Base-by-base conservation (phyloP, 2,888 invertebrate genomes). In the Sminthurides aquaticus region DNA sequence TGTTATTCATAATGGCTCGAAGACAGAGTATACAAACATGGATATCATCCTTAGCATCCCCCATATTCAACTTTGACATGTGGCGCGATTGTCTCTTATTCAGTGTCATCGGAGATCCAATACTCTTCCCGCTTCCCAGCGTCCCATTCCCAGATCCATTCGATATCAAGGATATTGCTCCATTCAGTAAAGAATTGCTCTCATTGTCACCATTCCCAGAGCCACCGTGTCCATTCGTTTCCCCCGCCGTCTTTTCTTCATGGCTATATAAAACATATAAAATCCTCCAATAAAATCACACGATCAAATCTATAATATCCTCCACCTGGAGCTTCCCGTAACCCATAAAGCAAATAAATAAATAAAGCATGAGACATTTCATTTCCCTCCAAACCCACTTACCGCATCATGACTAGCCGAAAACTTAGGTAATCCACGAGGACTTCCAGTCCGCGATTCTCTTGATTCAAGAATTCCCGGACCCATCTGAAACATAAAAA, bases 1-100 rank as follows among this genome's bases (percentile, higher is more conserved):
- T 98, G 79, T 99, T 98, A 81, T 99, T 99, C 98, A 99, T 99
- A 77, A 99, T 97, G 75, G 98, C 98, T 66, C 98, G 85, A 84
- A 99, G 87, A 79, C 98, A 99, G 89, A 96, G 91, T 77, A 99
- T 96, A 83, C 97, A 97, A 5, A 98, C 95, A 81, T 99, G 98
- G 77, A 99, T 96, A 79, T 99, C 99, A 79, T 98, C 98, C 70
- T 94, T 91, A 66, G 95, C 90, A 76, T 93, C 91, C 62, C 94
- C 94, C 92, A 94, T 92, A 25, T 71, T 72, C 71, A 94, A 82
- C 75, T 90, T 86, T 60, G 91, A 90, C 43, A 91, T 90, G 79
- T 93, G 93, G 68, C 90, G 52, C 8, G 73, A 72, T 62, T 72
- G 72, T 55, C 74, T 66, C 57, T 74, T 74, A 52, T 73, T 74